These are phyloP conservation scores for Mylabris sibirica DNA, from an alignment of 2,888 invertebrate genomes.

Conservation along the genomic window DNA sequence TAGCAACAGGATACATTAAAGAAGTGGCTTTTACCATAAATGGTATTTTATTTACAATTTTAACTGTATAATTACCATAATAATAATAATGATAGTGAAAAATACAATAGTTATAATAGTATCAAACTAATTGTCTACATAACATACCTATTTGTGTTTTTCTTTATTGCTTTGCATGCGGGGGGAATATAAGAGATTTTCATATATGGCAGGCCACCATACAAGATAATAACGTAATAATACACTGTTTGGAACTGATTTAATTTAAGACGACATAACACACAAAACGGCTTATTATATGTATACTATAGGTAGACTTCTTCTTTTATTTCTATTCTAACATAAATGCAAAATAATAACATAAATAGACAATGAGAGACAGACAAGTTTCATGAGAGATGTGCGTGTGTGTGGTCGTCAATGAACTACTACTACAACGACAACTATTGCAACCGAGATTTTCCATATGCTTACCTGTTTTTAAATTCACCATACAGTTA, in stretches of 20 bases:
- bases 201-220: not conserved
- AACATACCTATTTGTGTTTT: not conserved
- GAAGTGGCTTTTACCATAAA: conserved; percentile 2
- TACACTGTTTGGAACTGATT: not conserved
- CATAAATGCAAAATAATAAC: not conserved
- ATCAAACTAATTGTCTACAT: not conserved
- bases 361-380: not conserved
- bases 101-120: not conserved
- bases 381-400: not conserved
- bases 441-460: not conserved
- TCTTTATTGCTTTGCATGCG: not conserved
- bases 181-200: not conserved
- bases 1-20: not conserved
- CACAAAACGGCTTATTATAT: not conserved
- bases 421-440: not conserved
- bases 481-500: not conserved
- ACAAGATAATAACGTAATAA: conserved; percentile 3
- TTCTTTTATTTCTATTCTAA: not conserved
- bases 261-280: not conserved
- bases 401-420: not conserved
- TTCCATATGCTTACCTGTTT: not conserved
- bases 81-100: not conserved
- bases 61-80: not conserved
- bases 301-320: not conserved
- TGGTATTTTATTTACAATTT: not conserved